A percentile compares a stretch with the other conserved stretches of the same genome.
phyloP scores from a whole-genome alignment of 2,888 invertebrate species.

The Pyrochroa serraticornis region DNA sequence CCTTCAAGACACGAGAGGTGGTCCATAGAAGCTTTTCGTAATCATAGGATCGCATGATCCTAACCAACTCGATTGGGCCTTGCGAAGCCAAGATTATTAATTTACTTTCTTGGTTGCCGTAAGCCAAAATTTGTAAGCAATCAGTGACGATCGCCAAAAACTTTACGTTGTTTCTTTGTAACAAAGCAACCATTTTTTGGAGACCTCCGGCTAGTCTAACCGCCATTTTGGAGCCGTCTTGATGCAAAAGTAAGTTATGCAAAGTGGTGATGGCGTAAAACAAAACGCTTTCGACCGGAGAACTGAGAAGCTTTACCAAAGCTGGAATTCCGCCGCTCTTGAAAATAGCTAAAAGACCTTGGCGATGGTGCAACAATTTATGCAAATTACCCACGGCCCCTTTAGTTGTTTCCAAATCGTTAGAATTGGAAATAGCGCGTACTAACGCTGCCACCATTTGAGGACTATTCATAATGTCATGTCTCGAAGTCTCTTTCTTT shows the following conservation, averaged over 20 bases:
- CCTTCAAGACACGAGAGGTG: conserved; percentile 95
- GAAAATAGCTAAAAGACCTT: conserved; percentile 96
- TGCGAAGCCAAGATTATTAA: conserved; percentile 95
- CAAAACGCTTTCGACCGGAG: conserved; percentile 94
- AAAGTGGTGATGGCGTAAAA: conserved; percentile 99
- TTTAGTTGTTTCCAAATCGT: conserved; percentile 95
- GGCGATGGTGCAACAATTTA: conserved; percentile 96
- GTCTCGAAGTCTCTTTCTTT: conserved; percentile 97
- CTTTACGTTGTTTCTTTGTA: conserved; percentile 96
- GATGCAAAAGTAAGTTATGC: conserved; percentile 95
- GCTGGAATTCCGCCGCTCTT: conserved; percentile 99
- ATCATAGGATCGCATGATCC: conserved; percentile 96
- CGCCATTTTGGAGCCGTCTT: conserved; percentile 97
- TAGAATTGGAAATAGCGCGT: conserved; percentile 92
- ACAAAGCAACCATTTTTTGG: conserved; percentile 98
- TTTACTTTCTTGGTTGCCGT: conserved; percentile 98
- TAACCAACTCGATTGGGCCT: conserved; percentile 94
- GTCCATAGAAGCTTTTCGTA: conserved; percentile 99
- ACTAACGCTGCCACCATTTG: conserved; percentile 96
- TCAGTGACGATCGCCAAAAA: conserved; percentile 99
- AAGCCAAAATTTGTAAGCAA: conserved; percentile 96
- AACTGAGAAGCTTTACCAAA: conserved; percentile 92
- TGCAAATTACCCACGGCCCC: conserved; percentile 97
- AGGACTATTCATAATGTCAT: conserved; percentile 95
- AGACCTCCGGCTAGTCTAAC: conserved; percentile 95